Evolutionary conservation across 1,140 invertebrate genomes (phyloP), one percentile per base, ranked within the genome.

Genomic region (Euborellia annulipes): DNA sequence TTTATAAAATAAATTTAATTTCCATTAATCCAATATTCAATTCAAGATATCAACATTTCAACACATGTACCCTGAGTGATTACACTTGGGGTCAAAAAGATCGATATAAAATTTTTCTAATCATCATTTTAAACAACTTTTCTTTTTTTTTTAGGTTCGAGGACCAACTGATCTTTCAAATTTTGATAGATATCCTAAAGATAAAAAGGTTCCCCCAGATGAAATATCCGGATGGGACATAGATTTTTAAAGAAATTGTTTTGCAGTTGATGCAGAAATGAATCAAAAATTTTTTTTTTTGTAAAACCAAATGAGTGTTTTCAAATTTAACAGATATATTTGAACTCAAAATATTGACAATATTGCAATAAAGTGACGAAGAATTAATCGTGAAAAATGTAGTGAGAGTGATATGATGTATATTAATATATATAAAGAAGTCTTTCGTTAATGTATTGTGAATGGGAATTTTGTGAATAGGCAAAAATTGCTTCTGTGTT

Each of bases 191-290:
- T 84, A 75, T 59, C 67, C 74, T 7, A 67, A 69, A 46, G 76
- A 82, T 52, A 62, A 64, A 17, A 72, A 70, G 41, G 63, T 74
- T 23, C 75, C 76, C n/a, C 70, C 74, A 4, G 72, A 78, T 53
- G 82, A 85, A 60, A 56, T 65, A 23, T 78, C 78, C 7, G 76
- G 78, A 36, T 85, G 82, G 82, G 82, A 85, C 62, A 58, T 60
- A 2, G 76, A 78, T 47, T 81, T 81, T 58, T 81, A 62, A 71
- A 41, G 7, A n/a, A n/a, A n/a, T n/a, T n/a, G n/a, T n/a, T n/a
- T n/a, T n/a, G n/a, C n/a, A n/a, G n/a, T n/a, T n/a, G n/a, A n/a
- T n/a, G n/a, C n/a, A n/a, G n/a, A n/a, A n/a, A n/a, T n/a, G n/a
- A n/a, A n/a, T n/a, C n/a, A n/a, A n/a, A n/a, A n/a, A n/a, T n/a